These are phyloP conservation scores for Amiota mariae DNA, from an alignment of 2,888 invertebrate genomes.

Conservation along the genomic window DNA sequence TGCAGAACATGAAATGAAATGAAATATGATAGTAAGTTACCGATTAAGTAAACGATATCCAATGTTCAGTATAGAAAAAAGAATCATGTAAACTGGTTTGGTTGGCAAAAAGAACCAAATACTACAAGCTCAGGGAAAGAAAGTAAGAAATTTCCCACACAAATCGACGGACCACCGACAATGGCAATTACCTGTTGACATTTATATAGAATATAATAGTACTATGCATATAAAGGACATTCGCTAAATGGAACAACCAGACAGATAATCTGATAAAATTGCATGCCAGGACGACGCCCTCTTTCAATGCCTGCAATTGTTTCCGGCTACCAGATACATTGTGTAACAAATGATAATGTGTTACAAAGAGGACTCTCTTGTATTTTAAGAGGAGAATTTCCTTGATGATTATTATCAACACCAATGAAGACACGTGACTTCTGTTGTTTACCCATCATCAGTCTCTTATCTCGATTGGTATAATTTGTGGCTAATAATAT, in stretches of 20 bases:
- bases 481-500: conserved; percentile 57
- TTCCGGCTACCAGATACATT: neutral
- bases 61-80: neutral
- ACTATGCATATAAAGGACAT: neutral
- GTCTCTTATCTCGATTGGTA: conserved; percentile 7
- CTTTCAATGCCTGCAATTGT: conserved; percentile 40
- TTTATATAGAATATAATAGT: too few species aligned
- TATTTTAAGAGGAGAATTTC: conserved; percentile 32
- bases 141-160: conserved; percentile 58
- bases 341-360: neutral
- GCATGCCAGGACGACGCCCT: conserved; percentile 50
- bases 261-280: conserved; percentile 62
- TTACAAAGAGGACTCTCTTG: conserved; percentile 48
- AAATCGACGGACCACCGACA: conserved; percentile 8
- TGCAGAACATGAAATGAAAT: conserved; percentile 58
- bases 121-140: conserved; percentile 19
- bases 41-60: neutral
- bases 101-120: conserved; percentile 6
- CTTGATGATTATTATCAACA: conserved; percentile 36
- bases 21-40: conserved; percentile 49
- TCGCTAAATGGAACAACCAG: conserved; percentile 44
- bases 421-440: conserved; percentile 58
- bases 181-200: conserved; percentile 61
- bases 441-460: conserved; percentile 25
- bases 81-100: conserved; percentile 5